Conservation (phyloP, 2,888 invertebrate species). For the Drosophila percnosoma region DNA sequence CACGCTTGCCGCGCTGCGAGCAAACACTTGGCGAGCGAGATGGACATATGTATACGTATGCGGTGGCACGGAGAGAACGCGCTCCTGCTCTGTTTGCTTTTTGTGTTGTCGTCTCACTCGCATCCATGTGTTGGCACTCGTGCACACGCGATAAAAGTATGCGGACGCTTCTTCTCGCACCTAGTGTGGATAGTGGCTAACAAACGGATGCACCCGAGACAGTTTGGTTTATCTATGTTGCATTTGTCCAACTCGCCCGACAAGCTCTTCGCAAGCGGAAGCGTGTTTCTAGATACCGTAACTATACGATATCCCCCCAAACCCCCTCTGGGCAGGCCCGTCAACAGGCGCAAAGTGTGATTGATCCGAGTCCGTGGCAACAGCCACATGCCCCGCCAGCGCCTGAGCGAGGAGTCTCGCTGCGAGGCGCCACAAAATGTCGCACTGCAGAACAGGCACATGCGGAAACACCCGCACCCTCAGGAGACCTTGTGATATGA, state of each 20-base stretch:
- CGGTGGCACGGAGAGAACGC: constrained; percentile 33
- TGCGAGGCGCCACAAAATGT: constrained; percentile 29
- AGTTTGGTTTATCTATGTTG: background rate
- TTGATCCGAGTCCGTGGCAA: constrained; percentile 31
- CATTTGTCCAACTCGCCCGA: constrained; percentile 39
- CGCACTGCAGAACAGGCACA: background rate
- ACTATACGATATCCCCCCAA: constrained; percentile 5
- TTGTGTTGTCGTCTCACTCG: constrained; percentile 47
- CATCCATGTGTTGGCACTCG: constrained; percentile 56
- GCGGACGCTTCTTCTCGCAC: constrained; percentile 53
- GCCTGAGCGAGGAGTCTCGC: background rate
- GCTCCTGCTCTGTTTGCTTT: constrained; percentile 20
- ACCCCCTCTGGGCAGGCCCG: constrained; percentile 1
- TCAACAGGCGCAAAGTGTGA: constrained; percentile 27
- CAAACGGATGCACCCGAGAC: constrained; percentile 39
- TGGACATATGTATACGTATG: constrained; percentile 15
- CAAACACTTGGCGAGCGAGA: constrained; percentile 46
- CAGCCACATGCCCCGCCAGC: constrained; percentile 8
- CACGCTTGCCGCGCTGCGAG: constrained; percentile 23
- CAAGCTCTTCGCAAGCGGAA: constrained; percentile 36
- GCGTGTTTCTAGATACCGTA: constrained; percentile 17
- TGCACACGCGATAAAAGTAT: constrained; percentile 59
- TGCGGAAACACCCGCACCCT: constrained; percentile 9
- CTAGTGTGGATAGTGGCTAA: constrained; percentile 29
- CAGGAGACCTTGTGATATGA: background rate